Conservation (phyloP, 2,113 vertebrate species). For the Pica pica region DNA sequence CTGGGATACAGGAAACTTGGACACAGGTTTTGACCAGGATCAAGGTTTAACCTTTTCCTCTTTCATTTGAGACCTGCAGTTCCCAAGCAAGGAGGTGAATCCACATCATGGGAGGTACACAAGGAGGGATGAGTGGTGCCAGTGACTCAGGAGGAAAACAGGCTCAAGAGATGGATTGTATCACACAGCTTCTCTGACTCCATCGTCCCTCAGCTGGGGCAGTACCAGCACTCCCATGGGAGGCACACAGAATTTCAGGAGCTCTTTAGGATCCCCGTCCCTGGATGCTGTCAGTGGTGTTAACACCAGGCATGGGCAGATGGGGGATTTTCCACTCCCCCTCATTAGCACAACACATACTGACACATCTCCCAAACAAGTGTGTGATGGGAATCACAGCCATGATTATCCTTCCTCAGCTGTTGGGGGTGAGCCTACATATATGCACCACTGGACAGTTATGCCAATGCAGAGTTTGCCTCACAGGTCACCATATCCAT, state of each 20-base stretch:
- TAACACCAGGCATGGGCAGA: neutral
- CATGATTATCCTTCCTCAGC: neutral
- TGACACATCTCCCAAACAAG: neutral
- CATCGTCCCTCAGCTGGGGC: neutral
- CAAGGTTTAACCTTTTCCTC: neutral
- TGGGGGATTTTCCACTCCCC: accelerated
- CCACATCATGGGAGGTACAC: neutral
- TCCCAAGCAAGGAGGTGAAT: neutral
- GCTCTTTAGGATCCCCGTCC: accelerated
- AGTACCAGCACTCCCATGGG: neutral
- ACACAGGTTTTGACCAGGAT: neutral
- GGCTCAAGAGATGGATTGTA: neutral
- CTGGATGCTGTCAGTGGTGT: accelerated
- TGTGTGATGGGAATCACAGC: neutral
- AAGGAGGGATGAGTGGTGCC: neutral
- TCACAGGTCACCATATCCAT: neutral
- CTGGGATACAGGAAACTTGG: neutral
- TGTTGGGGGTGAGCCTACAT: neutral
- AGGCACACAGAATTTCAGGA: neutral
- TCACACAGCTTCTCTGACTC: neutral
- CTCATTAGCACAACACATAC: neutral
- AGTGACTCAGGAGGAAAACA: neutral
- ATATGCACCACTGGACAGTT: neutral
- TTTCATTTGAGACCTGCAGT: neutral
- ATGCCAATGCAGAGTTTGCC: neutral